Base-by-base conservation (phyloP, 37 sponge, comb jelly and placozoan species). In the Oscarella lobularis region DNA sequence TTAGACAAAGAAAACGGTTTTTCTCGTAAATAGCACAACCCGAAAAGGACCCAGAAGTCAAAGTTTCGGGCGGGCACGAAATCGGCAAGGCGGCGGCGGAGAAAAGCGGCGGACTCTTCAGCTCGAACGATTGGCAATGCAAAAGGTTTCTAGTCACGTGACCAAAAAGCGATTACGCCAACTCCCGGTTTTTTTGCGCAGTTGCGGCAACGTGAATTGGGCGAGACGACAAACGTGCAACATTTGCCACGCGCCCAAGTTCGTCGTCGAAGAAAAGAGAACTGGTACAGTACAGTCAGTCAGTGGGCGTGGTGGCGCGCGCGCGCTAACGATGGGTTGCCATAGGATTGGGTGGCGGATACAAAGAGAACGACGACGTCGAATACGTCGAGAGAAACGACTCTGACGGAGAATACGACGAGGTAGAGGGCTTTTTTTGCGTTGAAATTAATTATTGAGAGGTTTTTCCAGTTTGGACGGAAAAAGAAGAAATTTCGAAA, bases 121-220 rank as follows among this genome's bases (percentile, higher is more conserved):
- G 91, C 73, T 91, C 94, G 79, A 94, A 97, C 1, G 99, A 97
- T 78, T 97, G 99, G 99, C 94, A 93, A 75, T 97, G 99, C 48
- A 72, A 14, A 4, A 20, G 31, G 71, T 68, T 4, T 30, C 35
- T 68, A 34, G 60, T 48, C 20, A n/a, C n/a, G n/a, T n/a, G n/a
- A n/a, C n/a, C n/a, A n/a, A n/a, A n/a, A n/a, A n/a, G n/a, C n/a
- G n/a, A n/a, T n/a, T n/a, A n/a, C n/a, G n/a, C n/a, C 60, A 48
- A 9, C 60, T 48, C 14, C 60, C 60, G 9, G 20, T 48, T 9
- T 48, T 48, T 48, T 27, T 20, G 9, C 9, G 6, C 31, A 68
- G 71, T 4, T 97, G 99, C 79, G 92, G 94, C 0, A 97, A 97
- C 82, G 89, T 97, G 14, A 97, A 97, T 82, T 97, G 99, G 99